Evolutionary conservation across 2,113 vertebrate genomes (phyloP).

Genomic region (Columbina picui): DNA sequence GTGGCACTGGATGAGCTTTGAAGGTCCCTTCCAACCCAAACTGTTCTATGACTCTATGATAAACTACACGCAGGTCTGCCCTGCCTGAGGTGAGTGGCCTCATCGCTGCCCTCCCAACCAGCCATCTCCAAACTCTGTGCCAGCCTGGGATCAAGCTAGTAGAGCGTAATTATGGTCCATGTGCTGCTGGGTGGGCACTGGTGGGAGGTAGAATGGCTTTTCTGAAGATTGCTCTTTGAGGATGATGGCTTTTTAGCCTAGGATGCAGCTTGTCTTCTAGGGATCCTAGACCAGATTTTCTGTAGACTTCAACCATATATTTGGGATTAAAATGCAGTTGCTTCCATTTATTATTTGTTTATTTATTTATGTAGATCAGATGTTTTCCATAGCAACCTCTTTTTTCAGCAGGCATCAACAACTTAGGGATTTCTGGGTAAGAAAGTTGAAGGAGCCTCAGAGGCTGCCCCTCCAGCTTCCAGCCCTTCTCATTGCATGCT

Average conservation of each 20-base stretch:
- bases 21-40: too few relatives aligned
- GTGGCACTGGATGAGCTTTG: too few relatives aligned
- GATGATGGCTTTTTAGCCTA: background rate
- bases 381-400: background rate
- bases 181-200: background rate
- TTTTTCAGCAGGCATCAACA: background rate
- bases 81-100: background rate
- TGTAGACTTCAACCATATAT: rapidly evolving
- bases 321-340: background rate
- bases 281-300: background rate
- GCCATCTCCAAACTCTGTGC: background rate
- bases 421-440: background rate
- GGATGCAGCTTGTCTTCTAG: background rate
- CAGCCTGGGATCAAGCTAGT: background rate
- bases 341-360: background rate
- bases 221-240: background rate
- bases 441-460: background rate
- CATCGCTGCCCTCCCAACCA: background rate
- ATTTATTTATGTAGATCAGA: background rate
- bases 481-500: background rate
- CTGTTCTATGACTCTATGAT: too few relatives aligned
- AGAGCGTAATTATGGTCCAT: background rate
- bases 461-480: background rate
- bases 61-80: rapidly evolving
- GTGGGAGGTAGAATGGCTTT: background rate